These are phyloP conservation scores for Ormyrus nitidulus DNA, from an alignment of 2,888 invertebrate genomes.

Conservation along the genomic window DNA sequence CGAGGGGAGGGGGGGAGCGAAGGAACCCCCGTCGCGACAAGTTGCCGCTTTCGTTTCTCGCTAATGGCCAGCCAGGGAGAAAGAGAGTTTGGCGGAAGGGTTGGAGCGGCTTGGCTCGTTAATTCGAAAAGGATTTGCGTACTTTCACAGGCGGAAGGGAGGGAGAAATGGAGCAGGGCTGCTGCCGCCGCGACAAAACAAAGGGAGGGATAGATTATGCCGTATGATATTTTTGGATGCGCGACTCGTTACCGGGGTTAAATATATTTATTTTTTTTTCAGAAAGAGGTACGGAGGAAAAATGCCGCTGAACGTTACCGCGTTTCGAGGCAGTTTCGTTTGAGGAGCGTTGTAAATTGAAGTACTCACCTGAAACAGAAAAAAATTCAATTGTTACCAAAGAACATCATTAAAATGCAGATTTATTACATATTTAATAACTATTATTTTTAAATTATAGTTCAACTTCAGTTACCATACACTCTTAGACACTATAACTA, in stretches of 20 bases:
- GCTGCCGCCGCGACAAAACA: too few species aligned
- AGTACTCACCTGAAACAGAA: constrained; percentile 45
- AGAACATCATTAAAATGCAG: too few species aligned
- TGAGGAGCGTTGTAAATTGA: too few species aligned
- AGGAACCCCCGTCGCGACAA: constrained; percentile 38
- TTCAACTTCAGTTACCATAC: too few species aligned
- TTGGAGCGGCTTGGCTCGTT: constrained; percentile 25
- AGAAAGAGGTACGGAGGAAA: neutral
- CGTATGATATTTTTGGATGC: neutral
- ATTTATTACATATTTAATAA: too few species aligned
- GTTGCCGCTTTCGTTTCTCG: constrained; percentile 53
- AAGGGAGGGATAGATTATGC: too few species aligned
- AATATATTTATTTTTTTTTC: too few species aligned
- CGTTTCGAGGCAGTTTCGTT: too few species aligned
- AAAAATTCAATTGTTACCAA: neutral
- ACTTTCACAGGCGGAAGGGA: neutral
- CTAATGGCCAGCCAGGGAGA: constrained; percentile 51
- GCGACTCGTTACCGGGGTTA: too few species aligned
- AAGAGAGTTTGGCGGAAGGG: neutral
- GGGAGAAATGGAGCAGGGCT: neutral
- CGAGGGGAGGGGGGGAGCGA: neutral
- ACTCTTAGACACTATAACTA: neutral
- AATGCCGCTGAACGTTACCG: neutral
- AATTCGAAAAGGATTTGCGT: constrained; percentile 47
- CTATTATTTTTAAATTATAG: too few species aligned